Conservation (phyloP, 2,113 vertebrate species). For the Pterophyllum scalare region DNA sequence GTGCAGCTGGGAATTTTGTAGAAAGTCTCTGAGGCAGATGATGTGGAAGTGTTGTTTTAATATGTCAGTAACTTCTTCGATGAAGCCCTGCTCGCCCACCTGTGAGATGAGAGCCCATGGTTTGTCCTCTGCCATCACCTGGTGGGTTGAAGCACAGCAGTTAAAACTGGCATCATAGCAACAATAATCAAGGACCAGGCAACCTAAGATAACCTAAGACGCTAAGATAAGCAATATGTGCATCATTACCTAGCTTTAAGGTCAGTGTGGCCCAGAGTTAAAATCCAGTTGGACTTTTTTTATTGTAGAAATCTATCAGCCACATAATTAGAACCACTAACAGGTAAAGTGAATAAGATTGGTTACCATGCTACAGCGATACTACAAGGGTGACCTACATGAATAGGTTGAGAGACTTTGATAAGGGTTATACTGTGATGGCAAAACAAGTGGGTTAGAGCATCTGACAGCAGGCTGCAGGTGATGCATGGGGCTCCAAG, state of each 20-base stretch:
- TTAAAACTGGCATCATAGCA: neutral
- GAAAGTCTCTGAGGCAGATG: constrained; percentile 55
- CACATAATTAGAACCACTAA: neutral
- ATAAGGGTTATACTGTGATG: too few species aligned
- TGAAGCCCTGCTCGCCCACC: constrained; percentile 8
- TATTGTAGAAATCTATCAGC: neutral
- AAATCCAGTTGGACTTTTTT: neutral
- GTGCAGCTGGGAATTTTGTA: constrained; percentile 35
- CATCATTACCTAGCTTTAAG: neutral
- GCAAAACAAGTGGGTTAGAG: too few species aligned
- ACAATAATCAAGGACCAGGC: too few species aligned
- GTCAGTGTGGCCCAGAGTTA: neutral
- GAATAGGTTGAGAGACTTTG: too few species aligned
- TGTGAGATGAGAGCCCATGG: constrained; percentile 73
- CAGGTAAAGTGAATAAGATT: neutral
- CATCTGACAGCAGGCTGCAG: too few species aligned
- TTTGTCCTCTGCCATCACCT: constrained; percentile 65
- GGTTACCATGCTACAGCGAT: neutral
- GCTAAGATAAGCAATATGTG: neutral
- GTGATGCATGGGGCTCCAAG: too few species aligned
- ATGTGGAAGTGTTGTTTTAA: constrained; percentile 53
- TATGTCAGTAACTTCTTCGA: constrained; percentile 16
- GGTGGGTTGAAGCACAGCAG: neutral
- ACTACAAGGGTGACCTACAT: neutral
- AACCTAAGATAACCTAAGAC: too few species aligned